phyloP scores from a whole-genome alignment of 2,888 invertebrate species.

The Norana najaformis region DNA sequence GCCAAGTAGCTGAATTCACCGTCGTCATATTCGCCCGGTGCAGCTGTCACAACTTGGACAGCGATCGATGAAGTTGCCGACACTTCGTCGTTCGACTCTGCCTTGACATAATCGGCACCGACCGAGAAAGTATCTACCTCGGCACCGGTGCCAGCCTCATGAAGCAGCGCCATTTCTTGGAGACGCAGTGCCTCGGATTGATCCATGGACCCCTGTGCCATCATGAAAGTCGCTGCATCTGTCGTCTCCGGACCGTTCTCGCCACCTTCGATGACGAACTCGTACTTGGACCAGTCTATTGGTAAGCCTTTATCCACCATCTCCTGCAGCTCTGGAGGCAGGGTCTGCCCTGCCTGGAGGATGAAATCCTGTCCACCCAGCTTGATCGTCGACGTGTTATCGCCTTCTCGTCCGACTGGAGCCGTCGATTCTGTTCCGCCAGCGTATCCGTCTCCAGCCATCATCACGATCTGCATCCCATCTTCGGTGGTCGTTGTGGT shows the following conservation, averaged over 20 bases:
- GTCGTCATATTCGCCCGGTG: slow-evolving; percentile 37
- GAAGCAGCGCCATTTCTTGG: not conserved
- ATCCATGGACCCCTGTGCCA: not conserved
- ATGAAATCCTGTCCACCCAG: slow-evolving; percentile 35
- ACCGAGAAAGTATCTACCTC: not conserved
- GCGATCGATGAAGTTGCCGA: not conserved
- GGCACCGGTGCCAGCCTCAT: not conserved
- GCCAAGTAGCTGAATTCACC: slow-evolving; percentile 35
- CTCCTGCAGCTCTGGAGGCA: slow-evolving; percentile 38
- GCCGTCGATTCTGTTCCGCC: not conserved
- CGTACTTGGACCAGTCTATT: slow-evolving; percentile 38
- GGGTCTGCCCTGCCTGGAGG: slow-evolving; percentile 35
- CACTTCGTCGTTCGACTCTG: not conserved
- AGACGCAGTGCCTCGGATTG: not conserved
- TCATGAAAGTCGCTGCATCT: not conserved
- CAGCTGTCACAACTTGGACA: slow-evolving; percentile 27
- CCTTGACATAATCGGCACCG: not conserved
- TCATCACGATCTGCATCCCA: slow-evolving; percentile 33
- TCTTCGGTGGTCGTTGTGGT: slow-evolving; percentile 10
- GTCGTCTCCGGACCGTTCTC: not conserved
- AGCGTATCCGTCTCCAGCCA: slow-evolving; percentile 18
- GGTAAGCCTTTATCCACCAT: slow-evolving; percentile 37
- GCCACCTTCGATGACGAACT: slow-evolving; percentile 33
- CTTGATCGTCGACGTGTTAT: slow-evolving; percentile 26
- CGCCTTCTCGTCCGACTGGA: not conserved